Base-by-base conservation (phyloP, 2,113 vertebrate genomes). In the Anser cygnoides region DNA sequence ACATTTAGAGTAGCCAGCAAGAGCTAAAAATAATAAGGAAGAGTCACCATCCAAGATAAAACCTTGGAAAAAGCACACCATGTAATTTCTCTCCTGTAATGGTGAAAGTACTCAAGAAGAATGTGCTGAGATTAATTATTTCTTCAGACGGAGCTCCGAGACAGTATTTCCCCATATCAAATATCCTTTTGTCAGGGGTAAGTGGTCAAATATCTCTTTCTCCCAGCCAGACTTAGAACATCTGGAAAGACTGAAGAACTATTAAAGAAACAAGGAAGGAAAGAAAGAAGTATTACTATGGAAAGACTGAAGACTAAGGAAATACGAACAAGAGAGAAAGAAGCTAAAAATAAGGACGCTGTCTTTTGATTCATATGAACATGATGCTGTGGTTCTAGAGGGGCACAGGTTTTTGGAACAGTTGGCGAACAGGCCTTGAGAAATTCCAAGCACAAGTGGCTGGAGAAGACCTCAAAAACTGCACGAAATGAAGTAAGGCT, bases 1-100 rank as follows among this genome's bases (percentile, higher is more conserved):
- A 68, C 18, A 76, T 81, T 75, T 62, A 31, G 35, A 84, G 89
- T 16, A 93, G 80, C 49, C 49, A 44, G 35, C 54, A 72, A 68
- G 61, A 92, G 39, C 76, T 93, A 93, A 90, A 96, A 94, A 89
- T 81, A 92, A 57, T 17, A 39, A 88, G 28, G 71, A 46, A 84
- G 61, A 89, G 43, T 78, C 67, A 85, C n/a, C 57, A 77, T 54
- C 87, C 41, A 87, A 83, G 44, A 95, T 20, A 72, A 90, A 81
- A 86, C 73, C 55, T 57, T 18, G 37, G 72, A 88, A 93, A 90
- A 94, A 92, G 46, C 39, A 58, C 18, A 85, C 66, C 66, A 77
- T 17, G 3, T 37, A 13, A 91, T 21, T 85, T 74, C 18, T 82
- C 23, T 90, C 16, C 66, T 66, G 37, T 33, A 90, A 85, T 1